These are phyloP conservation scores for Rhea pennata DNA, from an alignment of 2,113 vertebrate genomes.

Conservation along the genomic window DNA sequence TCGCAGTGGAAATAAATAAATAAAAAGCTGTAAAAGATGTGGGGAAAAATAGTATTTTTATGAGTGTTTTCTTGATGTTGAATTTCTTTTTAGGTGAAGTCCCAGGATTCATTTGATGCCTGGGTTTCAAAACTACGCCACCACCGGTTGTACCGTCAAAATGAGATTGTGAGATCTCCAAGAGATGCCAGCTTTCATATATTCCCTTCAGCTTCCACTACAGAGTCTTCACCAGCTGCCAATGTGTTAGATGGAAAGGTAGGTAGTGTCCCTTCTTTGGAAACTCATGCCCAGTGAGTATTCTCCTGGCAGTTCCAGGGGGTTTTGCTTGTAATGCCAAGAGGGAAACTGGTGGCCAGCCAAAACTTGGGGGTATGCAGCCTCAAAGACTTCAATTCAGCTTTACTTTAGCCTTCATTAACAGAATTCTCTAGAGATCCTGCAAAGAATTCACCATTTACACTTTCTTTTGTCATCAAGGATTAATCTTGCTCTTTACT, in stretches of 20 bases:
- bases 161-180: conserved; percentile 96
- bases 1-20: neutral
- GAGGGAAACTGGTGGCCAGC: neutral
- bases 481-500: neutral
- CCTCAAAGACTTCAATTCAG: neutral
- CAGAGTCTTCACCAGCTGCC: conserved; percentile 89
- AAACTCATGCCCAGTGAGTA: neutral
- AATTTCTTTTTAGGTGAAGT: conserved; percentile 87
- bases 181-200: conserved; percentile 91
- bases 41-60: neutral
- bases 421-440: neutral
- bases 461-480: neutral
- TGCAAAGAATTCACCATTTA: neutral
- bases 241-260: conserved; percentile 90
- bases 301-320: neutral
- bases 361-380: neutral
- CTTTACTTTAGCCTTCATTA: neutral
- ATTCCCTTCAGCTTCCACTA: conserved; percentile 88
- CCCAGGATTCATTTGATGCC: conserved; percentile 94
- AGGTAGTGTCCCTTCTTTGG: neutral
- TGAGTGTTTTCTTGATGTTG: neutral
- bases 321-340: neutral
- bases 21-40: neutral
- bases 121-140: conserved; percentile 96
- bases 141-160: conserved; percentile 95